Base-by-base conservation (phyloP, 2,113 vertebrate genomes). In the Burhinus bistriatus region DNA sequence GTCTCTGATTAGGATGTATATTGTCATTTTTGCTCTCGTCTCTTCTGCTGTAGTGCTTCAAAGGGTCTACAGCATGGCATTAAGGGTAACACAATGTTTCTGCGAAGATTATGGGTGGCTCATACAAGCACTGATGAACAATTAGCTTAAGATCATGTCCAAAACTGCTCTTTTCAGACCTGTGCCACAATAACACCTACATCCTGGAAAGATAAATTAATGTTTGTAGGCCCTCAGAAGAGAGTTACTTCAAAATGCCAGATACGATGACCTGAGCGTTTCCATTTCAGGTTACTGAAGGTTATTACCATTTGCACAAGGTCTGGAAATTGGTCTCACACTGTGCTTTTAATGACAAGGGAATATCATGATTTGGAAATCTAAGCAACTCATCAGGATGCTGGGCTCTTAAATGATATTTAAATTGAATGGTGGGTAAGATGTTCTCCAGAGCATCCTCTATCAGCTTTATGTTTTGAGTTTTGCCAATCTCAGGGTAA, bases 381-480 rank as follows among this genome's bases (percentile, higher is more conserved):
- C 72, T 94, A 91, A 83, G 62, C 36, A 93, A 81, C 69, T 84
- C 97, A 83, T 92, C 90, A 88, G 72, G 91, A 96, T 40, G 59
- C 54, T 91, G 75, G 78, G 84, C 51, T 93, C 47, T 95, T 72
- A 93, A 96, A 90, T 77, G 87, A 89, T 3, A 6, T 93, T 97
- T 80, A 94, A 97, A 96, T 91, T 94, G 87, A 95, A 85, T 1
- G 26, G 62, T 82, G 68, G 66, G 80, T 92, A 90, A 92, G 83
- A 72, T 30, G 75, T 80, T 96, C 85, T 87, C 70, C 59, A 90
- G 83, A 76, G 96, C 58, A 92, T 83, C 61, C 87, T 96, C 54
- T 59, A 81, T 94, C 95, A 83, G 75, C 62, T 95, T 89, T 94
- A 92, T 89, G 64, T 94, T 96, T 93, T 94, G 75, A 91, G 71